A percentile compares a stretch with the other conserved stretches of the same genome.
phyloP scores from a whole-genome alignment of 2,113 vertebrate species.

The Eubucco bourcierii region DNA sequence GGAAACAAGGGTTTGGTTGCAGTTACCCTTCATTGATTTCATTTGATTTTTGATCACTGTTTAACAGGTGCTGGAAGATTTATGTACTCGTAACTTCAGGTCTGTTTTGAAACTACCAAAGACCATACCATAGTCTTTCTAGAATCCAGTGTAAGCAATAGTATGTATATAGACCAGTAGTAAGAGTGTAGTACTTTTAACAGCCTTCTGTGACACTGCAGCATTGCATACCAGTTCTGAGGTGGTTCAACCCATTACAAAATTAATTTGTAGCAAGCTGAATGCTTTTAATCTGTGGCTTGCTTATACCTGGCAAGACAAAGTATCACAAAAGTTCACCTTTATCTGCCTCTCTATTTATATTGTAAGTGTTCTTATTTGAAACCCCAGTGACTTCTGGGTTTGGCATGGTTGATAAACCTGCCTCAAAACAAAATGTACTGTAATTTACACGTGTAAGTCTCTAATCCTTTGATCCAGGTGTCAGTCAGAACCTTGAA shows the following conservation, averaged over 20 bases:
- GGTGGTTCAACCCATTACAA: not conserved
- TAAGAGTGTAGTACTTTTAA: not conserved
- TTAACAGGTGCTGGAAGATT: not conserved
- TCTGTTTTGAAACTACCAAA: not conserved
- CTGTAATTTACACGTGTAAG: not conserved
- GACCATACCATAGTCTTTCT: not conserved
- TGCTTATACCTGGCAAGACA: not conserved
- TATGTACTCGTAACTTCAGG: not conserved
- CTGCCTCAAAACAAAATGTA: not conserved
- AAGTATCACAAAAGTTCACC: not conserved
- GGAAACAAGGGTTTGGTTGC: slow-evolving; percentile 41
- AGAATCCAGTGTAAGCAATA: not conserved
- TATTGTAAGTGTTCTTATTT: not conserved
- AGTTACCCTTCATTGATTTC: slow-evolving; percentile 30
- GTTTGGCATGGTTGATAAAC: not conserved
- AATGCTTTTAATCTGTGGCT: not conserved
- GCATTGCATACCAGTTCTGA: not conserved
- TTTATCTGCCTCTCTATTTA: not conserved
- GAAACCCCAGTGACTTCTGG: not conserved
- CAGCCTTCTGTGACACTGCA: not conserved
- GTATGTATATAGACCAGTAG: rapidly evolving
- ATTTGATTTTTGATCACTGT: not conserved
- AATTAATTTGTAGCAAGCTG: not conserved
- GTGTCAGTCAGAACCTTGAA: not conserved
- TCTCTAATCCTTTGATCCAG: not conserved